Conservation (phyloP, 2,888 invertebrate genomes). For the Spicauda simplicius region DNA sequence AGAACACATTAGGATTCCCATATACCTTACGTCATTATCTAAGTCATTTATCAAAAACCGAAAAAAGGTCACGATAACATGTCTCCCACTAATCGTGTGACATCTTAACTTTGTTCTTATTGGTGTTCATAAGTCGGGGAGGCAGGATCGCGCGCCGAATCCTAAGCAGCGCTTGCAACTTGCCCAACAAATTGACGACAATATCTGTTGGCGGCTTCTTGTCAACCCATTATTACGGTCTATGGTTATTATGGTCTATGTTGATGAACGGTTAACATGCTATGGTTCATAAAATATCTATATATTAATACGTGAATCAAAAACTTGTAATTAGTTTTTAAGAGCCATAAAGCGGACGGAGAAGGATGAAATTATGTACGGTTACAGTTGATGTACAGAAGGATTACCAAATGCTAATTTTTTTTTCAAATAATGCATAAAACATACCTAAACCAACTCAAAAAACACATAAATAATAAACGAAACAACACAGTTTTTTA, state of each 20-base stretch:
- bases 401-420: too few species aligned
- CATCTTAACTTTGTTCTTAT: conserved; percentile 80
- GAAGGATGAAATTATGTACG: too few species aligned
- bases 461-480: too few species aligned
- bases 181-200: conserved; percentile 79
- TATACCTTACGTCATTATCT: neutral
- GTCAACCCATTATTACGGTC: conserved; percentile 71
- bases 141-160: conserved; percentile 65
- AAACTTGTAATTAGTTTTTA: too few species aligned
- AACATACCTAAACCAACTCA: too few species aligned
- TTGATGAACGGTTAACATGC: conserved; percentile 45
- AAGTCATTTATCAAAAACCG: conserved; percentile 57
- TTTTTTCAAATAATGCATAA: too few species aligned
- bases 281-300: neutral
- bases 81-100: conserved; percentile 73
- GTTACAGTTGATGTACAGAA: too few species aligned
- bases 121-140: conserved; percentile 71
- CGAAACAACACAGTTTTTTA: too few species aligned
- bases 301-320: too few species aligned
- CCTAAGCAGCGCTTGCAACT: conserved; percentile 68
- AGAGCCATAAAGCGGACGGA: too few species aligned
- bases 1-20: too few species aligned
- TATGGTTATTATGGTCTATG: conserved; percentile 65
- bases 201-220: conserved; percentile 72
- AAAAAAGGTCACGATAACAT: conserved; percentile 59